These are phyloP conservation scores for Lottia gigantea DNA, from an alignment of 2,888 invertebrate genomes.

Conservation along the genomic window DNA sequence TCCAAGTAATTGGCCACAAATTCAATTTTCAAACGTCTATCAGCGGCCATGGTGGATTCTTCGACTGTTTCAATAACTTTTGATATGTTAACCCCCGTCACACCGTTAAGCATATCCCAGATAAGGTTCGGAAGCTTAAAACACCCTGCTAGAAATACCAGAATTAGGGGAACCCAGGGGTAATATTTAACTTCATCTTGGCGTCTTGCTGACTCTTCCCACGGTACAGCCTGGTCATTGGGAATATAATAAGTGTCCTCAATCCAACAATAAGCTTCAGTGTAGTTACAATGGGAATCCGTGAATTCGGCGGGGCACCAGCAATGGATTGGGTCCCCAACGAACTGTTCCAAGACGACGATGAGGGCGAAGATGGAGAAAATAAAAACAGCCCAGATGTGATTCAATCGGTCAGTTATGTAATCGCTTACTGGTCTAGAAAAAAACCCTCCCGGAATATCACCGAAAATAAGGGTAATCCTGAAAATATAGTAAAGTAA, in stretches of 20 bases:
- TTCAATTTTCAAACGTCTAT: conserved; percentile 20
- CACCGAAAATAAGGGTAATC: not conserved
- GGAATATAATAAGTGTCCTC: conserved; percentile 33
- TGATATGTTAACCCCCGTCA: conserved; percentile 36
- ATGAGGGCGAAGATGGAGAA: conserved; percentile 24
- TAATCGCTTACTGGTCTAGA: conserved; percentile 25
- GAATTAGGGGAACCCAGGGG: conserved; percentile 47
- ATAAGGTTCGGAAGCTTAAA: conserved; percentile 40
- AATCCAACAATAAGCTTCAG: conserved; percentile 34
- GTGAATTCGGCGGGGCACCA: conserved; percentile 56
- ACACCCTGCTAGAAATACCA: conserved; percentile 38
- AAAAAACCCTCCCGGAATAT: conserved; percentile 2
- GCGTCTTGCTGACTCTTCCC: conserved; percentile 21
- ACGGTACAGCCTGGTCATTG: conserved; percentile 25
- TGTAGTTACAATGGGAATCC: conserved; percentile 42
- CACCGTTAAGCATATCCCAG: conserved; percentile 33
- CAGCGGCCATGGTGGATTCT: conserved; percentile 22
- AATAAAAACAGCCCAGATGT: conserved; percentile 25
- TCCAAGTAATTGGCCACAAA: conserved; percentile 27
- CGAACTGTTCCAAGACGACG: conserved; percentile 38
- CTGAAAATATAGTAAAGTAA: not conserved
- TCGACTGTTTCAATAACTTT: conserved; percentile 32
- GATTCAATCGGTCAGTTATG: conserved; percentile 27
- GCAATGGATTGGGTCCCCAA: conserved; percentile 54
- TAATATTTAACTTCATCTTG: conserved; percentile 40